These are phyloP conservation scores for Amblyopsis rosae DNA, from an alignment of 2,113 vertebrate genomes.

Conservation along the genomic window DNA sequence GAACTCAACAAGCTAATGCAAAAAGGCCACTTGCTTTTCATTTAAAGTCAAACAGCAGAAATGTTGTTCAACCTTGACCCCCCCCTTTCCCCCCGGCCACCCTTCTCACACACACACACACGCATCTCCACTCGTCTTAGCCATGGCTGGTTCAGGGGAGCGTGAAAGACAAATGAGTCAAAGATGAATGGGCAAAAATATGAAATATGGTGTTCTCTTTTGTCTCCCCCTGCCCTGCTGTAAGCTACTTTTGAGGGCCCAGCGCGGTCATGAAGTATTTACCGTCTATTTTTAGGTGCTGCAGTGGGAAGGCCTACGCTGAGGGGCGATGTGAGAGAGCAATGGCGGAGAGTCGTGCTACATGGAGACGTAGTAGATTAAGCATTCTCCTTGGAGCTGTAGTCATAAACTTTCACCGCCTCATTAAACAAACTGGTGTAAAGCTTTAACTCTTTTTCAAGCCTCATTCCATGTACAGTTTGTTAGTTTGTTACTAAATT, in stretches of 20 bases:
- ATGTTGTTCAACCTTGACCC: too few relatives aligned
- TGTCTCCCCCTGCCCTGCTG: neutral
- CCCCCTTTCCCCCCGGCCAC: too few relatives aligned
- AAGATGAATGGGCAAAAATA: conserved; percentile 40
- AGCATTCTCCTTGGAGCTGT: conserved; percentile 35
- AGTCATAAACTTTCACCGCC: conserved; percentile 42
- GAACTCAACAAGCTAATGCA: too few relatives aligned
- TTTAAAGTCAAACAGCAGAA: too few relatives aligned
- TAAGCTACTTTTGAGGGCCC: conserved; percentile 35
- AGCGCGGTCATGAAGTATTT: conserved; percentile 72
- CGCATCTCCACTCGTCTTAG: neutral
- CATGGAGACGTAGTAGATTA: conserved; percentile 30
- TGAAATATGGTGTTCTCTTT: conserved; percentile 28
- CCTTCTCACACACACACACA: neutral
- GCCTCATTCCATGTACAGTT: conserved; percentile 4
- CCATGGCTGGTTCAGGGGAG: conserved; percentile 28
- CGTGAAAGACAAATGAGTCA: conserved; percentile 43
- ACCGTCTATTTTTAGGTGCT: conserved; percentile 67
- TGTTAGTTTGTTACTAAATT: neutral
- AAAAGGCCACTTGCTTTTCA: too few relatives aligned
- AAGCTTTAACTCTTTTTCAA: conserved; percentile 13
- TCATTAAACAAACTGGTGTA: conserved; percentile 34
- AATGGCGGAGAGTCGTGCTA: conserved; percentile 31
- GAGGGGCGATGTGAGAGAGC: conserved; percentile 23
- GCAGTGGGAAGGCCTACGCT: conserved; percentile 52